Base-by-base conservation (phyloP, 2,797 vertebrate species). In the Neosilurus mollespiculum region DNA sequence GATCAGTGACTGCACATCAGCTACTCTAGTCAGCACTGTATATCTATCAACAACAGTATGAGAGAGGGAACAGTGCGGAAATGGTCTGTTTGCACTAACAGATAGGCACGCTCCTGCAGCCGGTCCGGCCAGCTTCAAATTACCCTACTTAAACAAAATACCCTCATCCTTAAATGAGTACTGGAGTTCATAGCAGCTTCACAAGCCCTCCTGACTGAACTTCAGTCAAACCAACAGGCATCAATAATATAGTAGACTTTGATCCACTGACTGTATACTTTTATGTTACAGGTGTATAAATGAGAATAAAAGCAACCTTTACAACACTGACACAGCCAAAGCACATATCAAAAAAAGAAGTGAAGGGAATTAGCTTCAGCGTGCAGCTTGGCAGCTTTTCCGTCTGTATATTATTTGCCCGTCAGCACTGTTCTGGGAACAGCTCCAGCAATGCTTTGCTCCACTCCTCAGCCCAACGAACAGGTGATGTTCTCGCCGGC, bases 41-140 rank as follows among this genome's bases (percentile, higher is more conserved):
- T 94, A 95, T 95, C 94, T 93, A 93, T 94, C 94, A 95, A 94
- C 93, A 94, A 94, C 94, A 95, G 93, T 88, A 91, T 84, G 90
- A 94, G 93, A 91, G 83, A 88, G 89, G 87, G 91, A 93, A 89
- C 93, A 93, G 93, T 20, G 94, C 90, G 93, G 93, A 94, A 95
- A 93, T 90, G 86, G 89, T 90, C 91, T 95, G 93, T 95, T 95
- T 94, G 93, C 92, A 90, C 88, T 90, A 92, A 91, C 92, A 95
- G 94, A 95, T 94, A 95, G 93, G 92, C 92, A 92, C 90, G 92
- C 91, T 93, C 90, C 89, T 93, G 91, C 91, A 93, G 87, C 89
- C 88, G 90, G 91, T 92, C 91, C 91, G 89, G 91, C 91, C 91
- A 92, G 91, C 88, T 92, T 90, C 91, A 91, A 92, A 93, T 93